Conservation (phyloP, 1,140 invertebrate genomes). For the Drosophila orena region DNA sequence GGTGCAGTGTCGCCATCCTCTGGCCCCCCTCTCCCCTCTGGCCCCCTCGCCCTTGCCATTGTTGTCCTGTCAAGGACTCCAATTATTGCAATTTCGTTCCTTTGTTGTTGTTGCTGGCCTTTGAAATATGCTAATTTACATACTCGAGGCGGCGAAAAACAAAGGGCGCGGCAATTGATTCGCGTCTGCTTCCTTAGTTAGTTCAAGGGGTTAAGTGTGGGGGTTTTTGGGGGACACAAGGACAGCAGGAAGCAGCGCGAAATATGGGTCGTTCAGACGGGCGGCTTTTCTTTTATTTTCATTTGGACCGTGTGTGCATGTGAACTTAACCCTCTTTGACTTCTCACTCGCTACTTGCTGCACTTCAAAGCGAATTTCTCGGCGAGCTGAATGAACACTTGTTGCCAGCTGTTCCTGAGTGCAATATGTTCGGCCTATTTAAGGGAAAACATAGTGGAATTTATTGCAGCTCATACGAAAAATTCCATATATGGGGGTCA, state of each 20-base stretch:
- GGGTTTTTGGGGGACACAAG: conserved; percentile 26
- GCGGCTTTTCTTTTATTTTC: conserved; percentile 44
- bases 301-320: conserved; percentile 48
- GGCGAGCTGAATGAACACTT: conserved; percentile 50
- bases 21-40: no score
- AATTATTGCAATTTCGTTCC: conserved; percentile 76
- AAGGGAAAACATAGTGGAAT: neutral
- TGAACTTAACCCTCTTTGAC: conserved; percentile 80
- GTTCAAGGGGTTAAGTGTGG: conserved; percentile 42
- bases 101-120: conserved; percentile 68
- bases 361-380: conserved; percentile 66
- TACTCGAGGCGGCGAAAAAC: conserved; percentile 39
- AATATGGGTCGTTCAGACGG: conserved; percentile 70
- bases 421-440: conserved; percentile 18
- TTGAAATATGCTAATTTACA: conserved; percentile 80
- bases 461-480: neutral
- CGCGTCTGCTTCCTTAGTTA: conserved; percentile 67
- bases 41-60: conserved; percentile 11
- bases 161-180: conserved; percentile 71
- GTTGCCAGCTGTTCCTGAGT: conserved; percentile 63
- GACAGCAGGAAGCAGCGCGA: conserved; percentile 16
- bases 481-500: neutral
- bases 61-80: conserved; percentile 72
- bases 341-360: conserved; percentile 69
- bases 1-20: conserved; percentile 51